Evolutionary conservation across 1,140 invertebrate species (phyloP).

Genomic region (Zaprionus ornatus): DNA sequence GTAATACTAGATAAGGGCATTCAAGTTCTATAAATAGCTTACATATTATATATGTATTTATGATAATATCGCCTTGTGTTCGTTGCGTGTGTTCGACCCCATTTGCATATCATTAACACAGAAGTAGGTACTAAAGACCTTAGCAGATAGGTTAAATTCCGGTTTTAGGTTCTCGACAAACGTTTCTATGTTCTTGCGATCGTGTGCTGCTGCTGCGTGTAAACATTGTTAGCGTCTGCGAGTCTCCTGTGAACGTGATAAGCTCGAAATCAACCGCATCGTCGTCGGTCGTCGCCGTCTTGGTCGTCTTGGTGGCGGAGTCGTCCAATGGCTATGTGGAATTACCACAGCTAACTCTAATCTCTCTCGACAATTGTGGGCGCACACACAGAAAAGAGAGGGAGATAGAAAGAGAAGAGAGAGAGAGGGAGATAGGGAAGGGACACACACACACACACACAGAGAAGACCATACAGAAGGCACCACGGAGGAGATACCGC

Average conservation of each 20-base stretch:
- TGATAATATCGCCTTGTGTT: constrained; percentile 1
- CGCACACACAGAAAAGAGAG: constrained; percentile 52
- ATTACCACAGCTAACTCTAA: constrained; percentile 78
- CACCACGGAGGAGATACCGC: not conserved
- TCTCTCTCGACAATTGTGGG: constrained; percentile 82
- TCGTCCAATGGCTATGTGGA: constrained; percentile 46
- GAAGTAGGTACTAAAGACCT: not conserved
- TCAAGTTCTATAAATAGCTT: constrained; percentile 21
- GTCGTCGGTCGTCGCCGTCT: constrained; percentile 44
- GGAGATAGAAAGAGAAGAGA: constrained; percentile 56
- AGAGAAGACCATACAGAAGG: not conserved
- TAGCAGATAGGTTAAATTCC: constrained; percentile 6
- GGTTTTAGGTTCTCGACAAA: constrained; percentile 16
- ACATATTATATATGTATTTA: not conserved
- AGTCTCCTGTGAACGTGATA: constrained; percentile 79
- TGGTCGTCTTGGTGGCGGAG: constrained; percentile 50
- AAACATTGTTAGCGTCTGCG: constrained; percentile 66
- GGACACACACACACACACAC: not conserved
- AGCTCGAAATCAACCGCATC: constrained; percentile 72
- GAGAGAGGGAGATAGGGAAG: constrained; percentile 8
- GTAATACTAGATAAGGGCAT: not conserved
- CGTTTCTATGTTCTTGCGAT: constrained; percentile 1
- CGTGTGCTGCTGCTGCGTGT: constrained; percentile 39
- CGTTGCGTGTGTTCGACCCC: not conserved
- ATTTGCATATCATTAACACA: constrained; percentile 38